Percentiles rank a stretch among this genome's conserved stretches.
Conservation (phyloP, 2,797 vertebrate genomes). For the Morus bassanus region DNA sequence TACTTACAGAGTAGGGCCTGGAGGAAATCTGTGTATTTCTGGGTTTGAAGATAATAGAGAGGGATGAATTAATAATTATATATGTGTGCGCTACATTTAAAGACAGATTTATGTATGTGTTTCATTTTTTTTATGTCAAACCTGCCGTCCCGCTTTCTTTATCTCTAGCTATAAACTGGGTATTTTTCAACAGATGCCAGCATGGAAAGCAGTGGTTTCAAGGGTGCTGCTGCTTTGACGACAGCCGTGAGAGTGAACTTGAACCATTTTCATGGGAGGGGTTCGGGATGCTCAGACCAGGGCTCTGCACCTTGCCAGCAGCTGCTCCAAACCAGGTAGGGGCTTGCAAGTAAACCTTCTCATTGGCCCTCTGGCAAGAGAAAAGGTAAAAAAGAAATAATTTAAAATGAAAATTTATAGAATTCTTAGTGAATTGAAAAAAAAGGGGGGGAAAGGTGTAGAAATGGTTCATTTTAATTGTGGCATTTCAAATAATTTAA, state of each 20-base stretch:
- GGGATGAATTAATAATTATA: constrained; percentile 44
- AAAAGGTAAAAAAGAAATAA: not conserved
- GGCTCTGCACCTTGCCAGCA: not conserved
- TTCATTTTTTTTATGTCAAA: not conserved
- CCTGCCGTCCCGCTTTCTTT: not conserved
- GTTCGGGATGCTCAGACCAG: not conserved
- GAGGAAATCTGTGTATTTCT: constrained; percentile 22
- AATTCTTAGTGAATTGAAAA: not conserved
- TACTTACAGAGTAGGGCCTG: constrained; percentile 39
- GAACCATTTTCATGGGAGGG: not conserved
- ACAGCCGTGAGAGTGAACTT: not conserved
- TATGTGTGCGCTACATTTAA: not conserved
- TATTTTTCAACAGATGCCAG: not conserved
- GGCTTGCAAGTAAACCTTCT: not conserved
- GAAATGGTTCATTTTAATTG: not conserved
- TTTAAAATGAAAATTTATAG: not conserved
- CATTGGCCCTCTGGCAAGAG: not conserved
- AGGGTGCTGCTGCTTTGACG: not conserved
- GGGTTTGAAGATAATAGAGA: constrained; percentile 11
- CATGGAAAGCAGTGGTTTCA: not conserved
- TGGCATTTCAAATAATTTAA: not conserved
- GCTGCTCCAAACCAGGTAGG: not conserved
- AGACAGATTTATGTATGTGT: not conserved
- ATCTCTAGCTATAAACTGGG: not conserved
- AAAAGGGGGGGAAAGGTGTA: not conserved